Evolutionary conservation across 2,797 vertebrate genomes (phyloP).

Genomic region (Alosa sapidissima): DNA sequence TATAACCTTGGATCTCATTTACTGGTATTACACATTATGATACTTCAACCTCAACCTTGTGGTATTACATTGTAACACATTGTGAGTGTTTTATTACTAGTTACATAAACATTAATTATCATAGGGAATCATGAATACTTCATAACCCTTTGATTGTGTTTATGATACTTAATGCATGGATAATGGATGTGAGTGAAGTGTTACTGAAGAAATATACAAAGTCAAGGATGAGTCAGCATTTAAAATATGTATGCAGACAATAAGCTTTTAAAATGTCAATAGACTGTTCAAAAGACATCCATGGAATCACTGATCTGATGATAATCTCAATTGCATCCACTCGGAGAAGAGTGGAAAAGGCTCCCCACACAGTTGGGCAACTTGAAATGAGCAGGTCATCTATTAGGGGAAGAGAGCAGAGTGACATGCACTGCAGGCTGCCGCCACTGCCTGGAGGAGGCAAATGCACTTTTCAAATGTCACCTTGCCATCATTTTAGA

Average conservation of each 20-base stretch:
- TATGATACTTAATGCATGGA: no score
- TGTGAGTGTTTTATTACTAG: no score
- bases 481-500: conserved; percentile 59
- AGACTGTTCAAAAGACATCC: not conserved
- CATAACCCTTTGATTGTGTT: no score
- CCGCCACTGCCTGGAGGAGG: conserved; percentile 49
- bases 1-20: no score
- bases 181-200: no score
- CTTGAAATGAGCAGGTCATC: conserved; percentile 41
- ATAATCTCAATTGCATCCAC: not conserved
- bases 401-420: conserved; percentile 58
- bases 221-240: not conserved
- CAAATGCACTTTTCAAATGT: conserved; percentile 75
- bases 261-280: not conserved
- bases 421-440: conserved; percentile 53
- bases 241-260: not conserved
- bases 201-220: not conserved
- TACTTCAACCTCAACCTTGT: no score
- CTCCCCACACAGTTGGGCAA: not conserved
- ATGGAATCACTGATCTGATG: not conserved
- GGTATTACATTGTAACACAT: no score
- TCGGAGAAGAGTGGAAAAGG: not conserved
- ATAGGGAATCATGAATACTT: no score
- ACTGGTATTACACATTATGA: no score
- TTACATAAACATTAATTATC: no score